Percentiles rank a stretch among this genome's conserved stretches.
Evolutionary conservation across 2,888 invertebrate species (phyloP).

Genomic region (Pterobdella sp.): DNA sequence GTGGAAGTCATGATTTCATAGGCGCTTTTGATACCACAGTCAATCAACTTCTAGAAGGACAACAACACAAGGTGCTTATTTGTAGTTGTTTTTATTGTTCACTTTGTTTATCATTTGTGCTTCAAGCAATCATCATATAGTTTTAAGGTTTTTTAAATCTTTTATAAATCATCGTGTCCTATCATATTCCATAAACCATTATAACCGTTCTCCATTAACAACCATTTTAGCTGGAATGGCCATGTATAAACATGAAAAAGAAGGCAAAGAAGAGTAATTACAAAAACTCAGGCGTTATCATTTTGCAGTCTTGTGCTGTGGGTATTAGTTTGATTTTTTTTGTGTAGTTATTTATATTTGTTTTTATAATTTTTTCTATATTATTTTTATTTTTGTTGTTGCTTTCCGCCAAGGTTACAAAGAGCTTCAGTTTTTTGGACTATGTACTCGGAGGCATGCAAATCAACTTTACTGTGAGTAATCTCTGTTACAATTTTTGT

Average conservation of each 20-base stretch:
- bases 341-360: too few relatives aligned
- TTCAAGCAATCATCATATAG: background rate
- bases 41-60: constrained; percentile 40
- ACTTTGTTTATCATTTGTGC: too few relatives aligned
- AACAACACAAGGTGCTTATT: constrained; percentile 19
- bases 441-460: constrained; percentile 50
- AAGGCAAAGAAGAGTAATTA: constrained; percentile 42
- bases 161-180: too few relatives aligned
- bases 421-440: constrained; percentile 46
- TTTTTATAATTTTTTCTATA: too few relatives aligned
- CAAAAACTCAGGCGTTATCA: constrained; percentile 46
- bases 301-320: constrained; percentile 42
- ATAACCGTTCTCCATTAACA: background rate
- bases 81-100: too few relatives aligned
- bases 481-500: background rate
- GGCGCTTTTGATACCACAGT: constrained; percentile 37
- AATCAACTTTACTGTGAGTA: constrained; percentile 49
- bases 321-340: constrained; percentile 13
- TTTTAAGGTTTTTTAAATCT: background rate
- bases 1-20: constrained; percentile 36
- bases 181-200: background rate
- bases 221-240: constrained; percentile 35
- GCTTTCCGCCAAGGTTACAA: constrained; percentile 39
- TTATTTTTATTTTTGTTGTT: constrained; percentile 4
- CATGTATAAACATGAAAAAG: constrained; percentile 38